Conservation (phyloP, 1,140 invertebrate genomes). For the Leucophenga varia region DNA sequence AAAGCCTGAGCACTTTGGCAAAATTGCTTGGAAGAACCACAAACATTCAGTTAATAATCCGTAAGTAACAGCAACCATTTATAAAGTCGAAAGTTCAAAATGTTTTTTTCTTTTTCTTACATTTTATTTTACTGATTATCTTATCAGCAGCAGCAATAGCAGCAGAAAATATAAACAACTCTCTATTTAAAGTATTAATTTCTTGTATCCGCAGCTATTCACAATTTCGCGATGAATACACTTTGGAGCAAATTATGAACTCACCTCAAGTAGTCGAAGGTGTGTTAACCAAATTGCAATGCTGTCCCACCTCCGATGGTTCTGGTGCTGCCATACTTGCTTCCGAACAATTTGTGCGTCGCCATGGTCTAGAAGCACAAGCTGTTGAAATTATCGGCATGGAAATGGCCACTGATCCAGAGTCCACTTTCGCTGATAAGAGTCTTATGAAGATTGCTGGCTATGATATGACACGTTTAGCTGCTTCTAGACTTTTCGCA, state of each 20-base stretch:
- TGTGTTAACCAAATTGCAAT: slow-evolving; percentile 92
- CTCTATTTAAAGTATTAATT: slow-evolving; percentile 18
- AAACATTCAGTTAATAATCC: slow-evolving; percentile 96
- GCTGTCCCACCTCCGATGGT: slow-evolving; percentile 95
- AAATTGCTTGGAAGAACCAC: slow-evolving; percentile 98
- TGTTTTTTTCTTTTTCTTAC: no score
- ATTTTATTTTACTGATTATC: no score
- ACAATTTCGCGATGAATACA: slow-evolving; percentile 89
- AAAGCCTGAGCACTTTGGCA: slow-evolving; percentile 89
- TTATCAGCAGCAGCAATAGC: no score
- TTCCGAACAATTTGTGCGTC: slow-evolving; percentile 84
- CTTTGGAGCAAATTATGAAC: slow-evolving; percentile 82
- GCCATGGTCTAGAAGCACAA: slow-evolving; percentile 74
- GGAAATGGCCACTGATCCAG: slow-evolving; percentile 93
- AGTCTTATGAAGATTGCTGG: slow-evolving; percentile 91
- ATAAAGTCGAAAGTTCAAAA: not conserved
- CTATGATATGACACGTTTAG: slow-evolving; percentile 92
- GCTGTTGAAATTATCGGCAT: slow-evolving; percentile 94
- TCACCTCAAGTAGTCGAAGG: slow-evolving; percentile 86
- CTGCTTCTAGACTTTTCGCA: slow-evolving; percentile 78
- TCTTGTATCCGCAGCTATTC: slow-evolving; percentile 66
- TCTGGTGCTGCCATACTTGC: slow-evolving; percentile 86
- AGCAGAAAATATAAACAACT: no score
- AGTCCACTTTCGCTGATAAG: slow-evolving; percentile 71
- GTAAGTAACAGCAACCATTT: no score